Percentiles rank a stretch among this genome's conserved stretches.
These are phyloP conservation scores for Rhyacophila brunnea DNA, from an alignment of 1,140 invertebrate genomes.

Conservation along the genomic window DNA sequence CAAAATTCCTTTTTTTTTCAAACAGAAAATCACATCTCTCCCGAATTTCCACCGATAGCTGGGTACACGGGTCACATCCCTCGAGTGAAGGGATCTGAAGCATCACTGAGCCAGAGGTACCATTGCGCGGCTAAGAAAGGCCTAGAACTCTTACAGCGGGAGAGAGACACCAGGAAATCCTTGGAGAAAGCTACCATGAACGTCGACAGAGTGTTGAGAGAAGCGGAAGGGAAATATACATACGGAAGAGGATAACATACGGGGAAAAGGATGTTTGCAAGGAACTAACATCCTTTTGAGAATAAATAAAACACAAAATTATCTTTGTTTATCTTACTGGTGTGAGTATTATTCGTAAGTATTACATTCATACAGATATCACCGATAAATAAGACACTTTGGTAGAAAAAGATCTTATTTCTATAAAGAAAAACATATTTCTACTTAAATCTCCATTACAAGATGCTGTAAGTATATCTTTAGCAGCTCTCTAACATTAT, in stretches of 20 bases:
- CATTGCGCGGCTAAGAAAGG: constrained; percentile 66
- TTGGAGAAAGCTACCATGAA: constrained; percentile 44
- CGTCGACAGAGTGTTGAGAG: constrained; percentile 45
- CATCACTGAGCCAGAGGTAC: constrained; percentile 66
- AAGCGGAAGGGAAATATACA: constrained; percentile 47
- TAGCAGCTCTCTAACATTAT: too few relatives aligned
- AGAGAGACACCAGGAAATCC: constrained; percentile 53
- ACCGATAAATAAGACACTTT: neutral
- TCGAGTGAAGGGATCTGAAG: constrained; percentile 62
- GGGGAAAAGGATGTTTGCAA: constrained; percentile 55
- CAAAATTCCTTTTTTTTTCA: constrained; percentile 14
- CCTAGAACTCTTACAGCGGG: constrained; percentile 58
- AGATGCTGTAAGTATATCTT: too few relatives aligned
- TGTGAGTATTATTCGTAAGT: neutral
- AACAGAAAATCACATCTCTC: constrained; percentile 67
- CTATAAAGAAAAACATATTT: too few relatives aligned
- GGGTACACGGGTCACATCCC: constrained; percentile 74
- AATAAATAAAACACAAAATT: too few relatives aligned
- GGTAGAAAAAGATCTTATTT: too few relatives aligned
- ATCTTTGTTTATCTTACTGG: too few relatives aligned
- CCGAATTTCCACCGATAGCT: constrained; percentile 68
- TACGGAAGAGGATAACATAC: constrained; percentile 58
- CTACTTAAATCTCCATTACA: too few relatives aligned
- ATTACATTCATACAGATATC: neutral
- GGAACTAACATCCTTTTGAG: constrained; percentile 37